Conservation (phyloP, 1,140 invertebrate genomes). For the Cyphomyrmex costatus region DNA sequence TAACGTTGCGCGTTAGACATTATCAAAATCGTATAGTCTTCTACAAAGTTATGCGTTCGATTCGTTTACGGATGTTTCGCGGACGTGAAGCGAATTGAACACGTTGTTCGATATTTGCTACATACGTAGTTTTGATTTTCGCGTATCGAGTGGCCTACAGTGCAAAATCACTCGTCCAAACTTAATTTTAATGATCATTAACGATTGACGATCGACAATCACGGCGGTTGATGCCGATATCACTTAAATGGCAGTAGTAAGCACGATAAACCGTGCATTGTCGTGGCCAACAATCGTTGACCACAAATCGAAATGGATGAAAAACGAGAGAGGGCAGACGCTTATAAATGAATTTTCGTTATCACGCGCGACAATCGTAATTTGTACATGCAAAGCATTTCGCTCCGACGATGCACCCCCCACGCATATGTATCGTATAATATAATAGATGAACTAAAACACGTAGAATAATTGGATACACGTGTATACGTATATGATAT, state of each 20-base stretch:
- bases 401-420: conserved; percentile 10
- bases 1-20: conserved; percentile 10
- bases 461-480: conserved; percentile 64
- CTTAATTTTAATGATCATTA: conserved; percentile 29
- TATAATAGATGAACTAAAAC: conserved; percentile 32
- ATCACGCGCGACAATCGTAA: conserved; percentile 12
- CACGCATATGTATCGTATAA: background rate
- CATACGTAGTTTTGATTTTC: conserved; percentile 39
- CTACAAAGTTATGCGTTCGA: conserved; percentile 42
- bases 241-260: conserved; percentile 49
- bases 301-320: conserved; percentile 31
- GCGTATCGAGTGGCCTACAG: background rate
- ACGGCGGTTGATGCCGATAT: conserved; percentile 4
- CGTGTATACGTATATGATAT: conserved; percentile 49
- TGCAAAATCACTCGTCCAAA: background rate
- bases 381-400: background rate
- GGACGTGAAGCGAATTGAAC: background rate
- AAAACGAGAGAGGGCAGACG: conserved; percentile 57
- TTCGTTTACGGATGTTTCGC: background rate
- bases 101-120: background rate
- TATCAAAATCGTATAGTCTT: conserved; percentile 18
- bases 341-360: conserved; percentile 28
- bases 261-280: conserved; percentile 19
- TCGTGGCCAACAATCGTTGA: conserved; percentile 1
- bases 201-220: conserved; percentile 6